A percentile compares a stretch with the other conserved stretches of the same genome.
Conservation (phyloP, 2,113 vertebrate genomes). For the Pseudorasbora parva region DNA sequence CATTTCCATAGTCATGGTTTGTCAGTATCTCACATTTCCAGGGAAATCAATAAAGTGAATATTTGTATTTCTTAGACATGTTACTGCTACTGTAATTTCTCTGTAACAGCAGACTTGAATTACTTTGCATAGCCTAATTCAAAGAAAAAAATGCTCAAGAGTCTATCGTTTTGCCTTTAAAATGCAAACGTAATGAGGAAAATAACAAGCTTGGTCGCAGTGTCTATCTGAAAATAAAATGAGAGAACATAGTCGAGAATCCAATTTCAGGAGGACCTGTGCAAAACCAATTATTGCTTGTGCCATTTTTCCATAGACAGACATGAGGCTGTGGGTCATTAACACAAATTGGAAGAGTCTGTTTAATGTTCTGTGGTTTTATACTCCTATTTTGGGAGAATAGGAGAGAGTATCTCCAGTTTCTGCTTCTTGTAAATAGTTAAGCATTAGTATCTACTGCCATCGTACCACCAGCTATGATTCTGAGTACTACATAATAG, state of each 20-base stretch:
- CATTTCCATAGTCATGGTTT: conserved; percentile 1
- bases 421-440: conserved; percentile 3
- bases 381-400: conserved; percentile 1
- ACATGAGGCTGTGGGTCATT: conserved; percentile 59
- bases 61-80: conserved; percentile 15
- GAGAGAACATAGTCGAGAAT: conserved; percentile 71
- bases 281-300: conserved; percentile 73
- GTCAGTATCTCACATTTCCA: background rate
- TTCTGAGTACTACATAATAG: background rate
- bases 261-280: conserved; percentile 69
- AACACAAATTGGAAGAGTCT: conserved; percentile 62
- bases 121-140: conserved; percentile 37
- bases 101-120: background rate
- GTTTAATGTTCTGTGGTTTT: conserved; percentile 38
- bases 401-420: background rate
- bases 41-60: conserved; percentile 3
- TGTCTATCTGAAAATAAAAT: conserved; percentile 73
- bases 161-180: conserved; percentile 68
- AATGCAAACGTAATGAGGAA: conserved; percentile 71
- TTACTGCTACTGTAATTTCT: background rate
- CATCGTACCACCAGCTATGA: conserved; percentile 6
- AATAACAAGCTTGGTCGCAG: conserved; percentile 71
- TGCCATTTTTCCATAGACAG: conserved; percentile 56
- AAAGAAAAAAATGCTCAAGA: conserved; percentile 65
- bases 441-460: background rate